A percentile compares a stretch with the other conserved stretches of the same genome.
Evolutionary conservation across 2,113 vertebrate species (phyloP).

Genomic region (Caracal caracal): DNA sequence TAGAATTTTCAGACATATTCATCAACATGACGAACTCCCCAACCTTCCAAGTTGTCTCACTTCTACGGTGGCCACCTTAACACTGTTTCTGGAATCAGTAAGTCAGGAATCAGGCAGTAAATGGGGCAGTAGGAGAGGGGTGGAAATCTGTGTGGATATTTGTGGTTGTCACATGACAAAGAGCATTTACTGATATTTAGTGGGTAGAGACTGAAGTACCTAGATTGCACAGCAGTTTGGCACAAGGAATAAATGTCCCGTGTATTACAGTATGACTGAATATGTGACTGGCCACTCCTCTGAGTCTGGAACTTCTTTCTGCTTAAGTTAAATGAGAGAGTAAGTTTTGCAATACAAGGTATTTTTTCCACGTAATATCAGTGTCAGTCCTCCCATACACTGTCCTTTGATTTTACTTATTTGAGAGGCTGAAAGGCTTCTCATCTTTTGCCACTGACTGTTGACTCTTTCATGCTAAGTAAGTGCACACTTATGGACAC

Average conservation of each 20-base stretch:
- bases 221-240: not conserved
- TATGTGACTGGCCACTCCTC: not conserved
- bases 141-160: not conserved
- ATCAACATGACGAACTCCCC: not conserved
- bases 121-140: not conserved
- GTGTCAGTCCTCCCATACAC: not conserved
- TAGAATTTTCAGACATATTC: not conserved
- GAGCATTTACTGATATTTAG: not conserved
- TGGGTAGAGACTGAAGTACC: not conserved
- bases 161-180: conserved; percentile 21
- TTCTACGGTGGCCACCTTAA: not conserved
- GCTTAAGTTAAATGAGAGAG: conserved; percentile 10
- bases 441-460: not conserved
- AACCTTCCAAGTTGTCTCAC: not conserved
- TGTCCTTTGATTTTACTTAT: conserved; percentile 36
- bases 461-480: not conserved
- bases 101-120: not conserved
- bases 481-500: not conserved
- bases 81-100: not conserved
- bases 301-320: not conserved
- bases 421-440: not conserved
- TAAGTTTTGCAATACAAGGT: not conserved
- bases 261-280: not conserved
- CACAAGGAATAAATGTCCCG: not conserved
- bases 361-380: not conserved